Conservation (phyloP, 2,113 vertebrate genomes). For the Lethenteron camtschaticum region DNA sequence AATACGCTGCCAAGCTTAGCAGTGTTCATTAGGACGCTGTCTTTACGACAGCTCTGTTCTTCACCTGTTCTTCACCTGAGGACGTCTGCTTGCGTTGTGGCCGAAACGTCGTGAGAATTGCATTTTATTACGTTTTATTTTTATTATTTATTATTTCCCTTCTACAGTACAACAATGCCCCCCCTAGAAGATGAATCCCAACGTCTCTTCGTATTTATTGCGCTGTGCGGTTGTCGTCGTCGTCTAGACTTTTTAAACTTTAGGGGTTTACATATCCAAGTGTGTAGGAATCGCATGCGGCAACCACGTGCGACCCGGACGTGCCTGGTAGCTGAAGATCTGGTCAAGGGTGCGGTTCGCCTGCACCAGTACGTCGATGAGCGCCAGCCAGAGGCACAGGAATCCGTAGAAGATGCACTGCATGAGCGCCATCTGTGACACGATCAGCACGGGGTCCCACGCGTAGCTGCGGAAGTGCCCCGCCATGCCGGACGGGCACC, state of each 20-base stretch:
- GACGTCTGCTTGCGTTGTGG: too few species aligned
- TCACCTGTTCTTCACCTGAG: too few species aligned
- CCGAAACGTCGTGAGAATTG: too few species aligned
- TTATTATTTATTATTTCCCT: too few species aligned
- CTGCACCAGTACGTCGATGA: slow-evolving; percentile 59
- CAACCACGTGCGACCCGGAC: slow-evolving; percentile 7
- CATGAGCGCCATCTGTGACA: slow-evolving; percentile 77
- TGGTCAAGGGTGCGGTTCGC: slow-evolving; percentile 63
- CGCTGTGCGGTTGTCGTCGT: too few species aligned
- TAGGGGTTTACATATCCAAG: too few species aligned
- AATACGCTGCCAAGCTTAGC: too few species aligned
- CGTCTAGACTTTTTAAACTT: not conserved
- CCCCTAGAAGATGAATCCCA: not conserved
- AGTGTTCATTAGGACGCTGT: too few species aligned
- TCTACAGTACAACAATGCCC: not conserved
- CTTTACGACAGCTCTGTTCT: too few species aligned
- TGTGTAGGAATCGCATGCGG: not conserved
- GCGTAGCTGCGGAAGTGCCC: slow-evolving; percentile 88
- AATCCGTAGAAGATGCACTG: slow-evolving; percentile 83
- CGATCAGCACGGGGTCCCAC: slow-evolving; percentile 83
- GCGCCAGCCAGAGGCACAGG: slow-evolving; percentile 72
- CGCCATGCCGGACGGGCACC: slow-evolving; percentile 29
- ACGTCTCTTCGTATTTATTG: not conserved
- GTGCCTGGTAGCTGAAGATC: slow-evolving; percentile 75
- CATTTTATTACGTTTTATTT: too few species aligned